Evolutionary conservation across 2,113 vertebrate species (phyloP), one percentile per base, ranked within the genome.

Genomic region (Agelaius phoeniceus): DNA sequence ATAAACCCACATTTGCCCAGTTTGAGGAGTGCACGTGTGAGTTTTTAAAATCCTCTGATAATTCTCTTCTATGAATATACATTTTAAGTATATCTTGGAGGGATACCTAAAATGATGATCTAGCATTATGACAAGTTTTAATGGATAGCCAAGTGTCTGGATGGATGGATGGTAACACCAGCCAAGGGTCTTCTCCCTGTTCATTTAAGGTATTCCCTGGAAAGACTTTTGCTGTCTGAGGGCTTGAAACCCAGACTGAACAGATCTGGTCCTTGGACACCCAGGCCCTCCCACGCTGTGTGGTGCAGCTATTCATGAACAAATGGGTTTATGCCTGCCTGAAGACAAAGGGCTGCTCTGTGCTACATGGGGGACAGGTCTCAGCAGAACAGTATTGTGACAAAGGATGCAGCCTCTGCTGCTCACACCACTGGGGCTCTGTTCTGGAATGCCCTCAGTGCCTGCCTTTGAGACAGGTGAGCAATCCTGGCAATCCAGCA

Each of bases 351-450:
- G 39, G 39, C 43, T 78, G 65, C 55, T 81, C 61, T 77, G 68
- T 71, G 68, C 69, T 90, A 23, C 28, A 23, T 0, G 46, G 37
- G 26, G 43, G 4, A 31, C 73, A 46, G 68, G 41, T 33, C 51
- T 54, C 2, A 0, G 12, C 19, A 52, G 27, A 43, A 51, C 55
- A 73, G 1, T 4, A 37, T 8, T 0, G 2, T 23, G 69, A 51
- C 15, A 31, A 62, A 43, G 44, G 30, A 14, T 77, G 43, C 5
- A 28, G 43, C 18, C 18, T 65, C 48, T 35, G 37, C 41, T 22
- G 37, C 46, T 1, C 8, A 28, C 12, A 30, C 31, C 55, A 6
- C 0, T 1, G 8, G 4, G 11, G 10, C 41, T 61, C 28, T 4
- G 0, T 35, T 54, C 54, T 13, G 65, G 46, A 44, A 59, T 33